Conservation (phyloP, 2,888 invertebrate genomes). For the Drosophila ezoana region DNA sequence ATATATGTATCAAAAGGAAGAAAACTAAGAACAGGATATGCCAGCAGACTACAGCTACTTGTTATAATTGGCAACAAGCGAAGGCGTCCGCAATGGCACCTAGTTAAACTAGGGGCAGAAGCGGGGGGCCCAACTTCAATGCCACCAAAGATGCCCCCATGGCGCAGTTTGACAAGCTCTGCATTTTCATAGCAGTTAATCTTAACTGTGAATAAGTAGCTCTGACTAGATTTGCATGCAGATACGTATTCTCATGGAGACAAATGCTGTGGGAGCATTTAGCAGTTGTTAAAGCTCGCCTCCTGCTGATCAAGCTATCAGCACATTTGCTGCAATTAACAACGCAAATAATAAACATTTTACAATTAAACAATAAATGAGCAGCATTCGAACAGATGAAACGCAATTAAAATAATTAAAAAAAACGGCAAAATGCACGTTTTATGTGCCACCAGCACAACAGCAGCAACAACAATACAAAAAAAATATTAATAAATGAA, state of each 20-base stretch:
- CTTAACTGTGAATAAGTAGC: background rate
- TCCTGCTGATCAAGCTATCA: constrained; percentile 2
- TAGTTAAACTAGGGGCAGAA: background rate
- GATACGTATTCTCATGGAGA: constrained; percentile 17
- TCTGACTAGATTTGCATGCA: too few species aligned
- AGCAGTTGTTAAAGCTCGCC: constrained; percentile 42
- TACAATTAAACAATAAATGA: constrained; percentile 62
- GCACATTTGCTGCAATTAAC: constrained; percentile 53
- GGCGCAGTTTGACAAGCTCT: background rate
- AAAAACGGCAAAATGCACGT: constrained; percentile 59
- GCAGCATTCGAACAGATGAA: constrained; percentile 68
- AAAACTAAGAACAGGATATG: constrained; percentile 73
- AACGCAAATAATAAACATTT: constrained; percentile 54
- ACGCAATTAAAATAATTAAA: constrained; percentile 77
- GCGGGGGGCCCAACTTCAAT: constrained; percentile 1
- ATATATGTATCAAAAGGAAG: constrained; percentile 63
- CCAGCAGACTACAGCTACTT: constrained; percentile 60
- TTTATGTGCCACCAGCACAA: constrained; percentile 44
- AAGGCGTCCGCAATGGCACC: constrained; percentile 17
- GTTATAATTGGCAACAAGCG: constrained; percentile 68
- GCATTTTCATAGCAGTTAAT: constrained; percentile 1
- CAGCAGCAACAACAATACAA: constrained; percentile 14
- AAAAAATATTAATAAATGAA: constrained; percentile 60
- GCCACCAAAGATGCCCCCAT: background rate
- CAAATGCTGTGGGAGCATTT: constrained; percentile 23